Evolutionary conservation across 2,113 vertebrate genomes (phyloP), one percentile per base, ranked within the genome.

Genomic region (Cynoglossus semilaevis): DNA sequence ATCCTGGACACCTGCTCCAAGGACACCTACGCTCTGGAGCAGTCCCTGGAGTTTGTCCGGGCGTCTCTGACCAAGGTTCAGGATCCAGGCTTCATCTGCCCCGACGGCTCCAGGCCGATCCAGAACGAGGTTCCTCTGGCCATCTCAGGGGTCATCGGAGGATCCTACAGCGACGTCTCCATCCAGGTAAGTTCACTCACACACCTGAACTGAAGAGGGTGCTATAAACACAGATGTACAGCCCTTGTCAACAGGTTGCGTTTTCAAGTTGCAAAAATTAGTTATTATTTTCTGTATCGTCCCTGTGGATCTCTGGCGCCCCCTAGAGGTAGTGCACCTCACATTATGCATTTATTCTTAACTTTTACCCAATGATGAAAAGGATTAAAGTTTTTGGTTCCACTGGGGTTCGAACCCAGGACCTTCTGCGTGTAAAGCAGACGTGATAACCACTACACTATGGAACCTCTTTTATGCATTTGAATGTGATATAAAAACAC

Each of bases 391-490:
- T 29, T 4, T 29, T 4, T 95, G 94, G 94, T 95, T 95, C 94
- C 94, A 97, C 94, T 97, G 95, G 95, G 95, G 94, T 92, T 97
- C 93, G 95, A 96, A 98, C 94, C 94, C 94, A 98, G 93, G 94
- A 95, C 93, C 93, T 98, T 96, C 95, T 97, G 95, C 94, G 94
- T 95, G 94, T 97, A 96, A 95, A 95, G 93, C 94, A 95, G 94
- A 97, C 91, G 93, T 95, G 94, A 95, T 97, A 93, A 97, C 94
- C 94, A 82, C 95, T 96, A 95, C 94, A 96, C 93, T 94, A 96
- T 95, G 93, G 93, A 95, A 94, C 94, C 94, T 41, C 6, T n/a
- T n/a, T n/a, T n/a, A n/a, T n/a, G n/a, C n/a, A n/a, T n/a, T n/a
- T n/a, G n/a, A n/a, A n/a, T n/a, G n/a, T n/a, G n/a, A n/a, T n/a